phyloP scores from a whole-genome alignment of 2,888 invertebrate species.

The Drosophila tripunctata region DNA sequence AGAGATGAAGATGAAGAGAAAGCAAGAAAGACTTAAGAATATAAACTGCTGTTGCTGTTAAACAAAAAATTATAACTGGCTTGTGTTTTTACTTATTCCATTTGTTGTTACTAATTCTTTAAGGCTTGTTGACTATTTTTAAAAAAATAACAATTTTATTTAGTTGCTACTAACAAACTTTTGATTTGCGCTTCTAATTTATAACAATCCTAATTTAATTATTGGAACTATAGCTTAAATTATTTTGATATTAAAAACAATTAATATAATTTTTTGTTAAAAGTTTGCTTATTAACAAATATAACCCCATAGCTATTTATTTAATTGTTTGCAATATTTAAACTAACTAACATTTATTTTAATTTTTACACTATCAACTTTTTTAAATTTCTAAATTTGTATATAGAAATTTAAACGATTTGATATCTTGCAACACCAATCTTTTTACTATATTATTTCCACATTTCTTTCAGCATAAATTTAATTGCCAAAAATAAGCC shows the following conservation, averaged over 20 bases:
- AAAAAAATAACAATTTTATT: not conserved
- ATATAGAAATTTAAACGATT: conserved; percentile 2
- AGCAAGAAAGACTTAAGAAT: conserved; percentile 52
- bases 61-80: conserved; percentile 65
- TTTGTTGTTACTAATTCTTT: conserved; percentile 53
- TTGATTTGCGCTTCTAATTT: conserved; percentile 26
- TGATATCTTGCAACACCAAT: not conserved
- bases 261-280: too few relatives aligned
- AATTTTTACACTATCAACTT: not conserved
- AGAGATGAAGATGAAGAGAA: conserved; percentile 16
- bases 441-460: not conserved
- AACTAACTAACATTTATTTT: too few relatives aligned
- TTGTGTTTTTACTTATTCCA: conserved; percentile 66
- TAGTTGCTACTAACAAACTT: not conserved
- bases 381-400: not conserved
- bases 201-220: not conserved
- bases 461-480: not conserved
- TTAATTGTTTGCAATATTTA: too few relatives aligned
- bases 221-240: not conserved
- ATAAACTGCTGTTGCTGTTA: conserved; percentile 75
- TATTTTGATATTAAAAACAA: not conserved
- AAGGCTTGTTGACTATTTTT: conserved; percentile 50
- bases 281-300: too few relatives aligned
- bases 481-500: not conserved
- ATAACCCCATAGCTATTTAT: too few relatives aligned